Conservation (phyloP, 2,113 vertebrate genomes). For the Mus spicilegus region DNA sequence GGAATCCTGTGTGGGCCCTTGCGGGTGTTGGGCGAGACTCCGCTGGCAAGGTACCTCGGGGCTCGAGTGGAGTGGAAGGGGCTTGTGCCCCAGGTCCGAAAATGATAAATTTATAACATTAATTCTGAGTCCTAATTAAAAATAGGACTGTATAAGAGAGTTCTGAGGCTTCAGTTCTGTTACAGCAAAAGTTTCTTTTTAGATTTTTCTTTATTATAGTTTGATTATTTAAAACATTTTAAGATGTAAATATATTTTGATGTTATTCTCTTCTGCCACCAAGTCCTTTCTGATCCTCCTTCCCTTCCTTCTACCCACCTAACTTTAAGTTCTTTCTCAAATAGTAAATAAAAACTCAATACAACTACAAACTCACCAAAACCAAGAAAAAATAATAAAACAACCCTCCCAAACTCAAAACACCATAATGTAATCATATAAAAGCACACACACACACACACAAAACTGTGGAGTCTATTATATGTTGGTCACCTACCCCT, state of each 20-base stretch:
- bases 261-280: neutral
- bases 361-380: neutral
- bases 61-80: too few species aligned
- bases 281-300: neutral
- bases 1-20: too few species aligned
- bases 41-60: too few species aligned
- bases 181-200: constrained; percentile 13
- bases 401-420: neutral
- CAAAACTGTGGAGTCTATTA: neutral
- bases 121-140: constrained; percentile 13
- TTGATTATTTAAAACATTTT: neutral
- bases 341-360: neutral
- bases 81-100: too few species aligned
- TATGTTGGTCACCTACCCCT: neutral
- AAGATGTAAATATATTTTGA: neutral
- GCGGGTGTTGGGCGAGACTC: too few species aligned
- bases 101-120: constrained; percentile 12
- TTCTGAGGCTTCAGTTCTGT: constrained; percentile 4
- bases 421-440: neutral
- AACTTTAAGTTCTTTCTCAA: neutral
- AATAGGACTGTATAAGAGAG: neutral
- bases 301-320: neutral
- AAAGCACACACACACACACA: neutral
- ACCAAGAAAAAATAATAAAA: neutral
- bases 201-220: neutral